phyloP scores from a whole-genome alignment of 2,888 invertebrate genomes.

The Monochamus alternatus region DNA sequence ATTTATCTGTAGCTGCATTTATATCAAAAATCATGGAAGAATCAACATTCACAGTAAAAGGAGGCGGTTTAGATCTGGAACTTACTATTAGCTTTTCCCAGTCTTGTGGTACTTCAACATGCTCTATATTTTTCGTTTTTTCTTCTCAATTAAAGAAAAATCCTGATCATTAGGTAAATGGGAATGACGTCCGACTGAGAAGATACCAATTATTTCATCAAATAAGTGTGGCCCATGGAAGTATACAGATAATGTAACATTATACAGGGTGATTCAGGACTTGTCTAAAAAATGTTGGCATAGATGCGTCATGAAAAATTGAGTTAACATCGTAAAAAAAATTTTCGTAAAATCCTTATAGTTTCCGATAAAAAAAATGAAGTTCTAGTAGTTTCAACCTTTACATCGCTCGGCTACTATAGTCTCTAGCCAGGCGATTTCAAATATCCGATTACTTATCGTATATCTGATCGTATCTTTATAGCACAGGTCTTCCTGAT shows the following conservation, averaged over 20 bases:
- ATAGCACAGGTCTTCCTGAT: too few relatives aligned
- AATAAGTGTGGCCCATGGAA: background rate
- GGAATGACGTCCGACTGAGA: background rate
- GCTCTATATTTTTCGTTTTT: background rate
- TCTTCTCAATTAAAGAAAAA: constrained; percentile 1
- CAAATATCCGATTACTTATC: too few relatives aligned
- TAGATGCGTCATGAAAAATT: too few relatives aligned
- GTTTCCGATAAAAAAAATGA: too few relatives aligned
- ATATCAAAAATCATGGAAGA: background rate
- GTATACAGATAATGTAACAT: background rate
- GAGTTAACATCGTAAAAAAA: too few relatives aligned
- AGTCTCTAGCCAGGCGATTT: too few relatives aligned
- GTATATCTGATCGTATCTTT: too few relatives aligned
- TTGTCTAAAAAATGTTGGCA: too few relatives aligned
- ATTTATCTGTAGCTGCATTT: background rate
- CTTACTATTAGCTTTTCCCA: background rate
- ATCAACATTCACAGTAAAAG: background rate
- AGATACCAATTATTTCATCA: background rate
- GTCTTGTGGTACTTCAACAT: background rate
- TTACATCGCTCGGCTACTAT: too few relatives aligned
- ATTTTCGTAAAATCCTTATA: too few relatives aligned
- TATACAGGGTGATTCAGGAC: too few relatives aligned
- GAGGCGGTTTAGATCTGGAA: background rate
- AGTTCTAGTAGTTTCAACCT: too few relatives aligned
- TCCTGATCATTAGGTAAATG: constrained; percentile 3